These are phyloP conservation scores for Plotosus lineatus DNA, from an alignment of 2,113 vertebrate genomes.

Conservation along the genomic window DNA sequence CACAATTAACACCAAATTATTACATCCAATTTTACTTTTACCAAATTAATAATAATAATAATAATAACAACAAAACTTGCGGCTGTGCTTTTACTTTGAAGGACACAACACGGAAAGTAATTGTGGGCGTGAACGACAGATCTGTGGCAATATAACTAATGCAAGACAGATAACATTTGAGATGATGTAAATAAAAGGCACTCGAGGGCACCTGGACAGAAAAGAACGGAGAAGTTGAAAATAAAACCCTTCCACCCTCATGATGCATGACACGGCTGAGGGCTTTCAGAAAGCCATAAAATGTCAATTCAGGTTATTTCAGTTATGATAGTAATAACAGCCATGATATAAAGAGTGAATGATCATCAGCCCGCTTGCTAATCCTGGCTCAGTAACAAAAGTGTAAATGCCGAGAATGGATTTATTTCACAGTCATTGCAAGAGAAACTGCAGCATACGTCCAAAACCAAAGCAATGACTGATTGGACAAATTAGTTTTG, in stretches of 20 bases:
- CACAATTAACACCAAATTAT: conserved; percentile 35
- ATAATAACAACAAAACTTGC: conserved; percentile 6
- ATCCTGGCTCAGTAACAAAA: conserved; percentile 21
- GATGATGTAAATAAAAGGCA: conserved; percentile 67
- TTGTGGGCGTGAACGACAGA: not conserved
- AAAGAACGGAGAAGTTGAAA: conserved; percentile 23
- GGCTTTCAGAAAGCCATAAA: conserved; percentile 40
- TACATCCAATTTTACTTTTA: conserved; percentile 36
- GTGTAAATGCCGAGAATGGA: conserved; percentile 33
- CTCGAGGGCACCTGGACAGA: conserved; percentile 73
- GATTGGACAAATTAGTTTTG: not conserved
- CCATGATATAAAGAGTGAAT: conserved; percentile 39
- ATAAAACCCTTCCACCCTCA: not conserved
- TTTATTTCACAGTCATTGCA: conserved; percentile 48
- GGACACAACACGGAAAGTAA: not conserved
- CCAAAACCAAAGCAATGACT: conserved; percentile 26
- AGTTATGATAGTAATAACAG: conserved; percentile 11
- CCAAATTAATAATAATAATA: conserved; percentile 8
- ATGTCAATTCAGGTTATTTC: conserved; percentile 20
- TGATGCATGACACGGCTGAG: conserved; percentile 7
- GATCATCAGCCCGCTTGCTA: not conserved
- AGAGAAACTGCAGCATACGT: conserved; percentile 45
- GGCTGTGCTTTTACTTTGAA: conserved; percentile 41
- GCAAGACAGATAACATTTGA: conserved; percentile 15
- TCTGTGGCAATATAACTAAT: not conserved